These are phyloP conservation scores for Raja brachyura DNA, from an alignment of 2,113 vertebrate genomes.

Conservation along the genomic window DNA sequence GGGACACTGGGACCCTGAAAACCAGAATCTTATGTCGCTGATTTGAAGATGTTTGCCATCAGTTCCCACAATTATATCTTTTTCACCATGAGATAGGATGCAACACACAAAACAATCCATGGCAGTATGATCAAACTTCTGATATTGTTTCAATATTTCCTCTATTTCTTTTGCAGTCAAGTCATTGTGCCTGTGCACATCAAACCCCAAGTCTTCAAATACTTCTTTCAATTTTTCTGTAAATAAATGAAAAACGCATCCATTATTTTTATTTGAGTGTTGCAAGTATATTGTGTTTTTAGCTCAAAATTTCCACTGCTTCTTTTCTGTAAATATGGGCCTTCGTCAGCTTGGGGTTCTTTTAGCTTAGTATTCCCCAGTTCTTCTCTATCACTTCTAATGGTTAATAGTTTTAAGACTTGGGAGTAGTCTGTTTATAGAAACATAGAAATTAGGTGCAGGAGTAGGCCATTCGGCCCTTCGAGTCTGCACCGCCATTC, in stretches of 20 bases:
- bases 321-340: not conserved
- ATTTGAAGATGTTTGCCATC: conserved; percentile 50
- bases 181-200: conserved; percentile 45
- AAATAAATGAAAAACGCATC: conserved; percentile 39
- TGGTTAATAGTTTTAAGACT: not conserved
- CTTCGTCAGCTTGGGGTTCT: not conserved
- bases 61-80: conserved; percentile 52
- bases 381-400: not conserved
- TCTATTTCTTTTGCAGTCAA: conserved; percentile 48
- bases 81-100: conserved; percentile 64
- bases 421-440: not conserved
- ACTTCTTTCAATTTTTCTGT: conserved; percentile 52
- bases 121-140: conserved; percentile 43
- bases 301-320: not conserved
- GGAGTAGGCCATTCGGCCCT: no score
- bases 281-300: not conserved
- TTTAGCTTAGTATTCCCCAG: not conserved
- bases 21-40: conserved; percentile 49
- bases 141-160: conserved; percentile 39
- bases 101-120: conserved; percentile 67
- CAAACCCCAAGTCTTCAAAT: conserved; percentile 61
- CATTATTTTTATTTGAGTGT: not conserved
- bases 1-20: conserved; percentile 53
- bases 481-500: no score
- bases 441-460: no score